Evolutionary conservation across 2,888 invertebrate species (phyloP), one percentile per base, ranked within the genome.

Genomic region (Erebia epiphron): DNA sequence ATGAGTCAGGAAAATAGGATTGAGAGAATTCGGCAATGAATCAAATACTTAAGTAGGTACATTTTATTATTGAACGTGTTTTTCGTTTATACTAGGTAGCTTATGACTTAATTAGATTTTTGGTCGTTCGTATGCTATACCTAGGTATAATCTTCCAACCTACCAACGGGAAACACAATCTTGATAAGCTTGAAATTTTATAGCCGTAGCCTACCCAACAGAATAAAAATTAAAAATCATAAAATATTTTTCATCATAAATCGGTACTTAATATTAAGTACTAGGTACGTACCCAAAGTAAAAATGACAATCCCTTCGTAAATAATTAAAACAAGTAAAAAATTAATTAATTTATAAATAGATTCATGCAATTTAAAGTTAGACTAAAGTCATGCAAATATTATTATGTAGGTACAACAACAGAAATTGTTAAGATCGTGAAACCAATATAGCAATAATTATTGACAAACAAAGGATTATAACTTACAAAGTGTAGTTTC

Each of bases 391-490:
- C n/a, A 50, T 5, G 35, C 46, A 16, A 54, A 54, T 54, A 10
- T 18, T 54, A 54, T 11, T 35, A 35, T 7, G 26, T 26, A 26
- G 5, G 5, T 52, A 16, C 52, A 16, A 54, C 18, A 9, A 16
- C 54, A 18, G 18, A 10, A 16, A 54, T 16, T 9, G 16, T 16
- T 63, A 57, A 58, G 35, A n/a, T 18, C 46, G 60, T 60, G 68
- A 61, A 75, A 76, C 70, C 71, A 75, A 77, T 77, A 75, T 75
- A 79, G 73, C 74, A 79, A 79, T 3, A 79, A 79, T 46, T 43
- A 43, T 80, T 79, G 79, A 85, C 84, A 87, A 89, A 89, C 87
- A 88, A 88, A 87, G 88, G 87, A 87, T 88, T 88, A 89, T 90
- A 88, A 91, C 84, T 80, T 79, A 80, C 80, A 76, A 76, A 78